Evolutionary conservation across 1,140 invertebrate genomes (phyloP), one percentile per base, ranked within the genome.

Genomic region (Tenebrio molitor): DNA sequence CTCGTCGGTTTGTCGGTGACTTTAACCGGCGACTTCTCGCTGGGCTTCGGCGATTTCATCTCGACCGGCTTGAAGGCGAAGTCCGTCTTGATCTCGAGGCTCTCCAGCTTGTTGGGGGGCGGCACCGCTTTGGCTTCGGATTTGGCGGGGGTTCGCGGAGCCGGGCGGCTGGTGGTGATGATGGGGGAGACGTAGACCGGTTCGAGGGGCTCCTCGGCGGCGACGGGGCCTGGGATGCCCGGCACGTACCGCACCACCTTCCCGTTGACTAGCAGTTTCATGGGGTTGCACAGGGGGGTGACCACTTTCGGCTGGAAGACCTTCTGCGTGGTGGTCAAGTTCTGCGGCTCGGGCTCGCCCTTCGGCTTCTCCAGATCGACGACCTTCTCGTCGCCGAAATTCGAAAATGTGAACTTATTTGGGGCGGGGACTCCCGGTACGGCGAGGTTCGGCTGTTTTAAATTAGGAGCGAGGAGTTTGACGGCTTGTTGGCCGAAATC

Each of bases 151-250:
- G 34, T 6, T 12, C 41, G 16, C 4, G 66, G 16, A 8, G 16
- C 33, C 4, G 12, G 14, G 14, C 42, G 42, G 0, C 25, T 29
- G 25, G 42, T 46, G 16, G 2, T 17, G 12, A 46, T 17, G 16
- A 46, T 17, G 16, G 14, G 2, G 16, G 14, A 5, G 14, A 4
- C 33, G 50, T 78, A 79, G 10, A 46, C 42, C 63, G 76, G 68
- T 10, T 76, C 76, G n/a, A 76, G n/a, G 8, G 76, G 72, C 15
- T 69, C 63, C 53, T 80, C 79, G 10, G 77, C 78, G 2, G 75
- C 74, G 10, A 82, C 42, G 0, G 94, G 93, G 29, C 93, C 93
- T 0, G 93, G 93, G 81, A 95, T 95, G 7, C 93, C 94, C 1
- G 93, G 93, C 12, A 68, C 65, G 81, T 92, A 91, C 2, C 92